A percentile compares a stretch with the other conserved stretches of the same genome.
Evolutionary conservation across 1,140 invertebrate species (phyloP).

Genomic region (Heliconius nattereri): DNA sequence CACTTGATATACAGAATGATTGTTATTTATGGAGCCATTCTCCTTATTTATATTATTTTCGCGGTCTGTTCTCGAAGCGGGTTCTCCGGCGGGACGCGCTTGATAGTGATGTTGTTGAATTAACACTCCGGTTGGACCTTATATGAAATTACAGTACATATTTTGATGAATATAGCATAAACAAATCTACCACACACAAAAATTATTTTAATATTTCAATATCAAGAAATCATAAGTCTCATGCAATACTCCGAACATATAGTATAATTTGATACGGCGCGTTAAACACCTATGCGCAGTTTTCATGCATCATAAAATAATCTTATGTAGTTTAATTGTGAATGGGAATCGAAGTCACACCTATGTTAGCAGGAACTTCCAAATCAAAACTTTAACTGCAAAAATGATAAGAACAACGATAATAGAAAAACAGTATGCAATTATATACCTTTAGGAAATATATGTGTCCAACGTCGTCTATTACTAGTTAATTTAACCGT

Average conservation of each 20-base stretch:
- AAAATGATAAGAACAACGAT: neutral
- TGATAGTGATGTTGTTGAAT: slow-evolving; percentile 97
- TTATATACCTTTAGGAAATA: slow-evolving; percentile 95
- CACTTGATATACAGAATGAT: slow-evolving; percentile 69
- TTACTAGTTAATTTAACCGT: slow-evolving; percentile 98
- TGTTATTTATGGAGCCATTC: slow-evolving; percentile 58
- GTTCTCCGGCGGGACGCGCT: slow-evolving; percentile 85
- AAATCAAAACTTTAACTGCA: no score
- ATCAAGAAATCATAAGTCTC: no score
- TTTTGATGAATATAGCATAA: neutral
- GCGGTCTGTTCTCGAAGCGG: slow-evolving; percentile 49
- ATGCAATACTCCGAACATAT: no score
- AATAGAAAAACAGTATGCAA: neutral
- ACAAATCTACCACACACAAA: no score
- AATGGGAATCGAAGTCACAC: no score
- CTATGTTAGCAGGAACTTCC: no score
- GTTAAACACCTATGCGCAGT: no score
- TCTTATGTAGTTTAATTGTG: no score
- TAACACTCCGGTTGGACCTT: slow-evolving; percentile 91
- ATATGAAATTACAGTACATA: neutral
- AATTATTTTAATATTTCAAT: no score
- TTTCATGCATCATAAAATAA: no score
- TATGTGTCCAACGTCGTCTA: slow-evolving; percentile 97
- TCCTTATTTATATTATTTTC: slow-evolving; percentile 55
- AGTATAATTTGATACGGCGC: no score